These are phyloP conservation scores for Drosophila ohnishii DNA, from an alignment of 1,140 invertebrate species.

Conservation along the genomic window DNA sequence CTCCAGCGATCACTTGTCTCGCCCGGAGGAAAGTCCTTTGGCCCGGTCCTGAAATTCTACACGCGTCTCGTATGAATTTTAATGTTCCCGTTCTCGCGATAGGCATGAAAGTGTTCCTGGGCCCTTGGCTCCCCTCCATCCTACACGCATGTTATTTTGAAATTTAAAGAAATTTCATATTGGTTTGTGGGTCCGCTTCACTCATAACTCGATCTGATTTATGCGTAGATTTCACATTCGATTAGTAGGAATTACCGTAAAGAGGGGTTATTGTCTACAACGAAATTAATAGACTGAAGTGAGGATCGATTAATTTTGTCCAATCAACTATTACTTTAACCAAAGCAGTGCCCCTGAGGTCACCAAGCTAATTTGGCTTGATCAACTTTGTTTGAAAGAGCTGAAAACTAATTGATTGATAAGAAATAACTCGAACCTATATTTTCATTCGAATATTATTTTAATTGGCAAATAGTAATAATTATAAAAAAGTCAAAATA, in stretches of 20 bases:
- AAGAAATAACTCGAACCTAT: neutral
- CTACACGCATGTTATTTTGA: conserved; percentile 53
- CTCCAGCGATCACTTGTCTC: conserved; percentile 39
- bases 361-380: neutral
- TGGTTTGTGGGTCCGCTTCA: conserved; percentile 8
- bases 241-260: conserved; percentile 36
- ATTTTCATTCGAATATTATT: too few relatives aligned
- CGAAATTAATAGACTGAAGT: conserved; percentile 9
- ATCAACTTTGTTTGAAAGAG: neutral
- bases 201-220: conserved; percentile 30
- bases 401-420: neutral
- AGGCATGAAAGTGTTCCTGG: conserved; percentile 54
- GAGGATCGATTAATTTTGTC: neutral
- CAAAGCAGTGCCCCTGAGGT: neutral
- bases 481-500: too few relatives aligned
- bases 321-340: conserved; percentile 4
- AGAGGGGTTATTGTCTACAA: conserved; percentile 28
- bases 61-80: conserved; percentile 63
- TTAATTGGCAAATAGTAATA: too few relatives aligned
- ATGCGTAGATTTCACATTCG: conserved; percentile 41
- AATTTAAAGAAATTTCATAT: conserved; percentile 46
- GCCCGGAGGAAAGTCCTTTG: conserved; percentile 31
- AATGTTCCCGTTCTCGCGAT: conserved; percentile 41
- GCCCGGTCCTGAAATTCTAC: conserved; percentile 63
- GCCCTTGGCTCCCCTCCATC: neutral